phyloP scores from a whole-genome alignment of 1,140 invertebrate genomes.

The Macrobrachium nipponense region DNA sequence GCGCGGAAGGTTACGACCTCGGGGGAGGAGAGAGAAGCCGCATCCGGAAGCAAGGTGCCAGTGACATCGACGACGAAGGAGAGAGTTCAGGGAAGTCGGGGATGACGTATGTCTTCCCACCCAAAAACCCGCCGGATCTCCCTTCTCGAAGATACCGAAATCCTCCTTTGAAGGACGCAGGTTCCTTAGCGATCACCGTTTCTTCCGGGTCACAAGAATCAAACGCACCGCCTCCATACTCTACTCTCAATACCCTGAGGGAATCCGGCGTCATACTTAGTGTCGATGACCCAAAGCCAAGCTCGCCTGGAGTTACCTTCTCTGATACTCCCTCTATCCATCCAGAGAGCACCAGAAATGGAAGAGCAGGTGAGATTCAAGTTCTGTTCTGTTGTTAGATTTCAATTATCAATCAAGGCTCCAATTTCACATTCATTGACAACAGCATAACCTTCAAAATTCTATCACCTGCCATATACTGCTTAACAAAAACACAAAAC shows the following conservation, averaged over 20 bases:
- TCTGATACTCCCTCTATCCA: slow-evolving; percentile 52
- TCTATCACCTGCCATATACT: too few relatives aligned
- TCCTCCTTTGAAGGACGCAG: slow-evolving; percentile 30
- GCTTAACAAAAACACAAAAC: too few relatives aligned
- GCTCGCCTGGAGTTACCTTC: slow-evolving; percentile 52
- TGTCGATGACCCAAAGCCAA: slow-evolving; percentile 50
- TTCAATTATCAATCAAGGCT: neutral
- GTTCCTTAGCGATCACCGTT: slow-evolving; percentile 47
- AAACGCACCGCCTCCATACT: slow-evolving; percentile 31
- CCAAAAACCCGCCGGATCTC: slow-evolving; percentile 24
- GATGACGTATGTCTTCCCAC: slow-evolving; percentile 32
- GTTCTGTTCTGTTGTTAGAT: neutral
- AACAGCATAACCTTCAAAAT: too few relatives aligned
- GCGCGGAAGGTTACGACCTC: too few relatives aligned
- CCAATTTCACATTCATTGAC: neutral
- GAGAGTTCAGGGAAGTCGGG: neutral
- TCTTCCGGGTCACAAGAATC: slow-evolving; percentile 48
- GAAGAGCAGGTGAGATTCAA: slow-evolving; percentile 33
- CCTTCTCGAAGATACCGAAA: slow-evolving; percentile 14
- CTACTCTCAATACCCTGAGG: slow-evolving; percentile 36
- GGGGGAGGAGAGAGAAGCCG: slow-evolving; percentile 8
- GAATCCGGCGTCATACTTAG: slow-evolving; percentile 32
- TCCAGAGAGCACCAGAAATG: slow-evolving; percentile 45
- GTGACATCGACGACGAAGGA: neutral
- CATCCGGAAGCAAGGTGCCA: neutral